Conservation (phyloP, 1,140 invertebrate genomes). For the Cydia pomonella region DNA sequence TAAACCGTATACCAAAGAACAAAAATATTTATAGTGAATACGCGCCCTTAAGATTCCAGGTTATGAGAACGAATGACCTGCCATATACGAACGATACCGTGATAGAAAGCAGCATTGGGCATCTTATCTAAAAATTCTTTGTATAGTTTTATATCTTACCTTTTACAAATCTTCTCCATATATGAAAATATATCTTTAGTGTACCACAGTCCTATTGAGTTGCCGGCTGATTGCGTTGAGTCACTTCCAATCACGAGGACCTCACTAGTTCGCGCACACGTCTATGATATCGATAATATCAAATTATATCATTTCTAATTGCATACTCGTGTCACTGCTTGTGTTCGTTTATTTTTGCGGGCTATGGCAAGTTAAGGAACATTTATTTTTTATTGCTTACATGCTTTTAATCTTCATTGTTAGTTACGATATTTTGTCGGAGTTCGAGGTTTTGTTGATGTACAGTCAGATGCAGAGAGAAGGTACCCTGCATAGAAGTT, state of each 20-base stretch:
- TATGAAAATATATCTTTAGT: too few relatives aligned
- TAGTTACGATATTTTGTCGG: background rate
- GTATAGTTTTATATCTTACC: too few relatives aligned
- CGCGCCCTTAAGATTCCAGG: too few relatives aligned
- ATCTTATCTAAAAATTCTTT: too few relatives aligned
- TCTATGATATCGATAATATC: slow-evolving; percentile 13
- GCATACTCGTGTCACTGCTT: background rate
- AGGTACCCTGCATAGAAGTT: too few relatives aligned
- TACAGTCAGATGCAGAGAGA: too few relatives aligned
- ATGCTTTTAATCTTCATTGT: background rate
- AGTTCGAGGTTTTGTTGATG: background rate
- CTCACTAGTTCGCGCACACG: background rate
- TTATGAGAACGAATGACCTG: too few relatives aligned
- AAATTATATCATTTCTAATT: slow-evolving; percentile 13
- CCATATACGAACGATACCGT: too few relatives aligned
- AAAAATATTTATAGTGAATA: too few relatives aligned
- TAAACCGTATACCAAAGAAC: too few relatives aligned
- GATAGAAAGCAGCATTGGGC: too few relatives aligned
- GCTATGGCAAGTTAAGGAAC: background rate
- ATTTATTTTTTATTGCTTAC: background rate
- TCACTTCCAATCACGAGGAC: slow-evolving; percentile 20
- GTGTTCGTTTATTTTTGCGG: background rate
- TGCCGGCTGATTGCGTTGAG: slow-evolving; percentile 8
- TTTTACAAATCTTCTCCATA: too few relatives aligned
- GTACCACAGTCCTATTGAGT: background rate